Evolutionary conservation across 2,888 invertebrate species (phyloP).

Genomic region (Parochlus steinenii): DNA sequence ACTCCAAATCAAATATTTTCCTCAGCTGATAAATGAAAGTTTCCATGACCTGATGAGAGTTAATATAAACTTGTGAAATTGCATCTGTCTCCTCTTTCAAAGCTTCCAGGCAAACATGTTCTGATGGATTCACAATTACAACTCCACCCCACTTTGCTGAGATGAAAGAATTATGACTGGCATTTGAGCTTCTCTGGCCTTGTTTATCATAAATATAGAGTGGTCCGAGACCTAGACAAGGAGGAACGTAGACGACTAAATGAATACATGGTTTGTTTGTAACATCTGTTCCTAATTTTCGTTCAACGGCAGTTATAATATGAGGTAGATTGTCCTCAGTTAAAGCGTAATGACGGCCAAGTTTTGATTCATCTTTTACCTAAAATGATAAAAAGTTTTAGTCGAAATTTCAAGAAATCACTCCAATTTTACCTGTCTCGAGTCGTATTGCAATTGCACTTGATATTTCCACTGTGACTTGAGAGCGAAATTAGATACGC

Average conservation of each 20-base stretch:
- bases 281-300: constrained; percentile 69
- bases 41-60: constrained; percentile 49
- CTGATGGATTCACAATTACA: constrained; percentile 51
- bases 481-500: constrained; percentile 60
- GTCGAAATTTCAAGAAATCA: neutral
- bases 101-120: constrained; percentile 34
- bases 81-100: constrained; percentile 21
- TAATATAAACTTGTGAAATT: constrained; percentile 33
- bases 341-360: constrained; percentile 44
- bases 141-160: constrained; percentile 87
- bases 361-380: constrained; percentile 26
- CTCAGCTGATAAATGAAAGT: constrained; percentile 62
- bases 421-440: constrained; percentile 36
- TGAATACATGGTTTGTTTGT: constrained; percentile 68
- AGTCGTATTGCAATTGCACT: constrained; percentile 56
- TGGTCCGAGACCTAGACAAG: constrained; percentile 48
- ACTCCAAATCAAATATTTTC: constrained; percentile 52
- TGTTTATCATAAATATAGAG: constrained; percentile 48
- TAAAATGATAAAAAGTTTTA: constrained; percentile 8
- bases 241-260: constrained; percentile 67
- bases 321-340: constrained; percentile 56
- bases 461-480: constrained; percentile 83
- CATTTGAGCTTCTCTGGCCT: constrained; percentile 22
- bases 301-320: constrained; percentile 73
- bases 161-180: constrained; percentile 51